Evolutionary conservation across 2,888 invertebrate species (phyloP).

Genomic region (Melinaea marsaeus): DNA sequence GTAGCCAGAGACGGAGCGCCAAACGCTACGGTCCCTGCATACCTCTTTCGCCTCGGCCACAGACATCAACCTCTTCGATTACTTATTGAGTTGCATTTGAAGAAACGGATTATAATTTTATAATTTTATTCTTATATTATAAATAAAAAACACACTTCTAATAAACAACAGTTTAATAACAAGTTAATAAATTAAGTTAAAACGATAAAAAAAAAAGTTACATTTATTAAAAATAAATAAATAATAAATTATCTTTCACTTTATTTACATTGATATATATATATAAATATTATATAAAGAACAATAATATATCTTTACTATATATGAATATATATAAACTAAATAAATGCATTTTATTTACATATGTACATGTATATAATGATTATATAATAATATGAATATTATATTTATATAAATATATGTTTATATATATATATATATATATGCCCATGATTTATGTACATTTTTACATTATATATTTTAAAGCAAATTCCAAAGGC

Average conservation of each 20-base stretch:
- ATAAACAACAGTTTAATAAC: constrained; percentile 66
- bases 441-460: constrained; percentile 32
- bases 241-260: constrained; percentile 37
- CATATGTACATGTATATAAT: constrained; percentile 37
- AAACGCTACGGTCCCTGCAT: too few relatives aligned
- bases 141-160: constrained; percentile 34
- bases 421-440: constrained; percentile 31
- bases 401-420: constrained; percentile 32
- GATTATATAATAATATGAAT: constrained; percentile 30
- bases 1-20: too few relatives aligned
- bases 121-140: neutral
- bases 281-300: constrained; percentile 36
- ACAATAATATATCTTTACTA: constrained; percentile 37
- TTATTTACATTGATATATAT: constrained; percentile 55
- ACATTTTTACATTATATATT: constrained; percentile 26
- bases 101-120: too few relatives aligned
- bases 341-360: constrained; percentile 53
- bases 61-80: too few relatives aligned
- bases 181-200: constrained; percentile 46
- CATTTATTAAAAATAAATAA: constrained; percentile 37
- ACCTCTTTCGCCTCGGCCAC: too few relatives aligned
- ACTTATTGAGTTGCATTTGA: too few relatives aligned
- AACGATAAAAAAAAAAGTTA: constrained; percentile 41
- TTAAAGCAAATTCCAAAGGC: constrained; percentile 74
- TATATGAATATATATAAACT: constrained; percentile 36